Conservation (phyloP, 2,888 invertebrate genomes). For the Andrena praecox region DNA sequence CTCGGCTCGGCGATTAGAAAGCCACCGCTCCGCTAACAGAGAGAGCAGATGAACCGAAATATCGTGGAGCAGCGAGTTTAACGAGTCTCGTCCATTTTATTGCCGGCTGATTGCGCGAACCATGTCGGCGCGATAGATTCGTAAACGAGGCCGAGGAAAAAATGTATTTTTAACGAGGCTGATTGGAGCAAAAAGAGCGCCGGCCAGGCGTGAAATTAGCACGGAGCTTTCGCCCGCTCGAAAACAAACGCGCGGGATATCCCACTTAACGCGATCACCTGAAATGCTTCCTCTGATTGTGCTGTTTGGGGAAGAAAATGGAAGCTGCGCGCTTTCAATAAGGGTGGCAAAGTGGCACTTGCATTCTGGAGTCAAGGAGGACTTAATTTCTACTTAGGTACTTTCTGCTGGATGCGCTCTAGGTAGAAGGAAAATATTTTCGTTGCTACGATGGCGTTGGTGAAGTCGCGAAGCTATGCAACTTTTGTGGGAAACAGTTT, state of each 20-base stretch:
- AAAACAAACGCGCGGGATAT: not conserved
- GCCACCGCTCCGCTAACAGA: not conserved
- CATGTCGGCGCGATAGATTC: constrained; percentile 44
- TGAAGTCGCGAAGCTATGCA: no score
- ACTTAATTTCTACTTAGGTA: no score
- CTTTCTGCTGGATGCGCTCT: no score
- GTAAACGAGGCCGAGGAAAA: constrained; percentile 51
- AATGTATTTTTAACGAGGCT: constrained; percentile 58
- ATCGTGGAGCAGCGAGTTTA: constrained; percentile 24
- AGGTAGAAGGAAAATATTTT: no score
- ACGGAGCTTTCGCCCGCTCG: constrained; percentile 12
- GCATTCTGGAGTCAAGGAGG: no score
- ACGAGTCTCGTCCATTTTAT: constrained; percentile 54
- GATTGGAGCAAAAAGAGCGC: constrained; percentile 45
- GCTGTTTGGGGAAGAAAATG: not conserved
- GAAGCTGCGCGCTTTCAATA: no score
- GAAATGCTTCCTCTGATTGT: no score
- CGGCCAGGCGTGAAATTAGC: constrained; percentile 20
- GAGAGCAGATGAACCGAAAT: constrained; percentile 2
- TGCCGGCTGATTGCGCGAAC: constrained; percentile 49
- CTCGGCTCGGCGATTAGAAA: not conserved
- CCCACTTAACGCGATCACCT: not conserved
- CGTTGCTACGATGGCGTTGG: no score
- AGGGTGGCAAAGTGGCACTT: no score
- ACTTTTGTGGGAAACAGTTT: no score